Percentiles rank a stretch among this genome's conserved stretches.
phyloP scores from a whole-genome alignment of 30 jellyfish, hydroid and myxozoan genomes.

The Nemopilema nomurai region DNA sequence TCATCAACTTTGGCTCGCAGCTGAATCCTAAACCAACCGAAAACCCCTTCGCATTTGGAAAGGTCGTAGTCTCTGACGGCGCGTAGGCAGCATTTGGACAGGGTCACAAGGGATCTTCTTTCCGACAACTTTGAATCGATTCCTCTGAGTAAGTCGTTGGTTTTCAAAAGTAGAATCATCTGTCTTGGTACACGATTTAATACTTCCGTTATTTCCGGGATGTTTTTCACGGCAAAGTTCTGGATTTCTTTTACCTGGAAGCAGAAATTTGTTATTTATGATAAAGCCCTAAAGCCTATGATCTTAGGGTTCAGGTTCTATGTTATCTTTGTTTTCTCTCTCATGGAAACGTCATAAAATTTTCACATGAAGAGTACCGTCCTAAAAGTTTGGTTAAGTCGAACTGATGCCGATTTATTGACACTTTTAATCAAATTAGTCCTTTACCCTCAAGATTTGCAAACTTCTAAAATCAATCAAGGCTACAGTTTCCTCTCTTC shows the following conservation, averaged over 20 bases:
- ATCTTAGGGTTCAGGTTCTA: too few species aligned
- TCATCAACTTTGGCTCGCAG: slow-evolving; percentile 48
- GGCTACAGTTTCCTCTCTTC: too few species aligned
- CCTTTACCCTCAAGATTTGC: too few species aligned
- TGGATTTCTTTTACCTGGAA: slow-evolving; percentile 80
- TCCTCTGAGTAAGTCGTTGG: slow-evolving; percentile 92
- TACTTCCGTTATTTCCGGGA: slow-evolving; percentile 83
- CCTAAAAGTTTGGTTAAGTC: too few species aligned
- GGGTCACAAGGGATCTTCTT: slow-evolving; percentile 72
- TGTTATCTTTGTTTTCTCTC: too few species aligned
- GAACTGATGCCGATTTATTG: too few species aligned
- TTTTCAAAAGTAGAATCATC: slow-evolving; percentile 84
- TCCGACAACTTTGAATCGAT: slow-evolving; percentile 77
- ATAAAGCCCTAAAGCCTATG: too few species aligned
- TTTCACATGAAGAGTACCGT: too few species aligned
- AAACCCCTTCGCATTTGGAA: slow-evolving; percentile 29
- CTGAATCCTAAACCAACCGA: slow-evolving; percentile 23
- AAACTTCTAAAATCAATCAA: too few species aligned
- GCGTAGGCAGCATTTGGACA: slow-evolving; percentile 83
- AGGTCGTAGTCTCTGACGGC: slow-evolving; percentile 77
- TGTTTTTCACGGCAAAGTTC: slow-evolving; percentile 63
- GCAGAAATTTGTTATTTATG: background rate
- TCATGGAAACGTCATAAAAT: too few species aligned
- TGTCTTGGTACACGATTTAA: slow-evolving; percentile 86
- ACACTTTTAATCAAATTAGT: too few species aligned